Base-by-base conservation (phyloP, 1,140 invertebrate species). In the Lucilia sericata region DNA sequence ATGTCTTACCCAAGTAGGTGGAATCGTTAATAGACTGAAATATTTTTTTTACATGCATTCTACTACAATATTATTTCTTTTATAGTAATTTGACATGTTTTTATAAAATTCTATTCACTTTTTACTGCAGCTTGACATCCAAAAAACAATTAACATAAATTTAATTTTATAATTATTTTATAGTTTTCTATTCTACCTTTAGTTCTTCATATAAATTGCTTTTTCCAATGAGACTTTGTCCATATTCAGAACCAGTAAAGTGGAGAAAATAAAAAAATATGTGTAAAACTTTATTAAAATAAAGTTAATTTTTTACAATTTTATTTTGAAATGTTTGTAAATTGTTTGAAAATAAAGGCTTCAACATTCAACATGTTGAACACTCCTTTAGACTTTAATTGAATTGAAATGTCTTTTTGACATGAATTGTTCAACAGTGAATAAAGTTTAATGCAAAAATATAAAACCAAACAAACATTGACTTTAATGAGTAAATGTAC, bases 401-500 rank as follows among this genome's bases (percentile, higher is more conserved):
- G 75, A 78, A 78, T 78, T 78, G 75, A 78, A 78, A 78, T 78
- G 75, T 78, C 75, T 78, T 78, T 78, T 78, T 78, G 75, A 78
- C 75, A 78, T 78, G 75, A 78, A 70, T 78, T 42, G 30, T 21
- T 75, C 21, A 36, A 75, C 34, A 60, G 55, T 60, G 55, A n/a
- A 60, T 75, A 17, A 12, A 36, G 21, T 34, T 75, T 19, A 30
- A 75, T 75, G 34, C 7, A 34, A 75, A 75, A 75, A 25, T 5
- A 8, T 34, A 19, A 0, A 78, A 78, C 36, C 36, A 36, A 78
- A 36, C 3, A 36, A 36, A 21, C 65, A 70, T 8, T 9, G 7
- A 42, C 42, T 55, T 17, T 12, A 10, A 55, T 55, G 51, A 55
- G 51, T 4, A 55, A 51, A 51, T 36, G 36, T 36, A 36, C 36